Evolutionary conservation across 2,113 vertebrate genomes (phyloP).

Genomic region (Laticauda colubrina): DNA sequence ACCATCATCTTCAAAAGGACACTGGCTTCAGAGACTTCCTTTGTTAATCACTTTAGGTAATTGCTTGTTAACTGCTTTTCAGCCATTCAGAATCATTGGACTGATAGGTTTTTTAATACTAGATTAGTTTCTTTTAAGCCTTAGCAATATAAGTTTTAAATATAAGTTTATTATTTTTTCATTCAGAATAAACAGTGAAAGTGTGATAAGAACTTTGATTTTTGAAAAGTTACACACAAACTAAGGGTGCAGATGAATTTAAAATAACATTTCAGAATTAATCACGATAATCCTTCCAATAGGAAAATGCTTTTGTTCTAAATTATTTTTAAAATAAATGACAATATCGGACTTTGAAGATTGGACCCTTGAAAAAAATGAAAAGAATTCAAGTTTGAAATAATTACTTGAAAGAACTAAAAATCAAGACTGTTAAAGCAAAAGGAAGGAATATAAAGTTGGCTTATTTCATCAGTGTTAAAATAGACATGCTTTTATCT

Average conservation of each 20-base stretch:
- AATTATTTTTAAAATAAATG: background rate
- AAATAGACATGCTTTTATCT: background rate
- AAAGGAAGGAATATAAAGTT: background rate
- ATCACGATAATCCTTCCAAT: background rate
- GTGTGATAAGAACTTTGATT: background rate
- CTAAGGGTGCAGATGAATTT: background rate
- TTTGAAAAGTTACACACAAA: background rate
- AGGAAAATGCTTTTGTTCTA: background rate
- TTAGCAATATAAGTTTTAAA: background rate
- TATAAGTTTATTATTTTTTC: background rate
- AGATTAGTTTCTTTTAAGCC: background rate
- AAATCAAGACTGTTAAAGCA: background rate
- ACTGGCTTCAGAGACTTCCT: background rate
- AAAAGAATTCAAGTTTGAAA: background rate
- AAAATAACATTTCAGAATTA: background rate
- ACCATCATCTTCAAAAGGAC: background rate
- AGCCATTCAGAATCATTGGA: background rate
- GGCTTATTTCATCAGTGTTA: background rate
- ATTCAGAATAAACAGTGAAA: background rate
- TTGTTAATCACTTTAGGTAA: background rate
- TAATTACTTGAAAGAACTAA: background rate
- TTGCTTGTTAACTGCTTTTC: background rate
- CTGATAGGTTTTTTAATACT: background rate
- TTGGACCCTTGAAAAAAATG: background rate
- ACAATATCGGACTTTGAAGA: background rate